Conservation (phyloP, 2,797 vertebrate species). For the Novumbra hubbsi region DNA sequence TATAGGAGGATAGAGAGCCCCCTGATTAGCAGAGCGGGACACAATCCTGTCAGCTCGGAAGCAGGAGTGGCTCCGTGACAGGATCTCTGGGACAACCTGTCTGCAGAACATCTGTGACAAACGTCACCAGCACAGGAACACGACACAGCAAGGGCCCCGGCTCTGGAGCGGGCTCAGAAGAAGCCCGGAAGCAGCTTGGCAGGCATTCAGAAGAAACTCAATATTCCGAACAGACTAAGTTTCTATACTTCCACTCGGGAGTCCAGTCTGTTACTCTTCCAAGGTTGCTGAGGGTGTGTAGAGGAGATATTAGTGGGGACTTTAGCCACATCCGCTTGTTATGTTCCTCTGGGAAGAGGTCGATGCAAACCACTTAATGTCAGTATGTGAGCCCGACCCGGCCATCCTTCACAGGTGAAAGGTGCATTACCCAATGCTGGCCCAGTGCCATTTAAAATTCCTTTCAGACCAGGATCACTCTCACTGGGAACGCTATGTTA, state of each 20-base stretch:
- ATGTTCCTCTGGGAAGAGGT: background rate
- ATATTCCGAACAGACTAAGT: background rate
- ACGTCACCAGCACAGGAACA: conserved; percentile 10
- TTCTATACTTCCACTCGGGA: background rate
- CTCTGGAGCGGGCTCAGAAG: background rate
- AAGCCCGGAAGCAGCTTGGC: background rate
- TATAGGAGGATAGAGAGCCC: conserved; percentile 4
- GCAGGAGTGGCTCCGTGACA: conserved; percentile 18
- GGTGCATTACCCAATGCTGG: conserved; percentile 20
- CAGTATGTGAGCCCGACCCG: background rate
- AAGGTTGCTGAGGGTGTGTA: background rate
- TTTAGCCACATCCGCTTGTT: background rate
- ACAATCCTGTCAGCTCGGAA: conserved; percentile 43
- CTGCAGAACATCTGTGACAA: conserved; percentile 40
- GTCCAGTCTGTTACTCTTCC: background rate
- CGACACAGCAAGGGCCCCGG: background rate
- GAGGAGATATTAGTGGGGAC: background rate
- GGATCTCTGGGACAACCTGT: conserved; percentile 26
- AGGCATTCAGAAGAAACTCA: background rate
- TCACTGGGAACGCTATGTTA: conserved; percentile 41
- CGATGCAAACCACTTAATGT: conserved; percentile 15
- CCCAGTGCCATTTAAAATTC: conserved; percentile 36
- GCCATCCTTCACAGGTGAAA: conserved; percentile 20
- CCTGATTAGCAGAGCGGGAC: background rate
- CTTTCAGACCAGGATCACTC: conserved; percentile 17